phyloP scores from a whole-genome alignment of 2,888 invertebrate genomes.

The Eurois occulta region DNA sequence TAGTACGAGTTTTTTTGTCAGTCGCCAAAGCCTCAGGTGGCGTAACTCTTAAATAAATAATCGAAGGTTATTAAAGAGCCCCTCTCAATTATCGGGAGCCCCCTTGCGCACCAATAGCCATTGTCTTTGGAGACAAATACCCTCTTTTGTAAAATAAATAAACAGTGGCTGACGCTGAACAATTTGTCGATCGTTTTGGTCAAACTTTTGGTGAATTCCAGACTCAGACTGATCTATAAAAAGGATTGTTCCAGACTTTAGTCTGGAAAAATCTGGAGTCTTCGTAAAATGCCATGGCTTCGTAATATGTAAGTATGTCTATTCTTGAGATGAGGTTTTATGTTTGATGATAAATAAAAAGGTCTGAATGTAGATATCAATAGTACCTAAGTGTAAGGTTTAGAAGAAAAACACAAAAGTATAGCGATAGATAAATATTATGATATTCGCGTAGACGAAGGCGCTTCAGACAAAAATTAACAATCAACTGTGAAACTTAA shows the following conservation, averaged over 20 bases:
- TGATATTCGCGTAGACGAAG: conserved; percentile 5
- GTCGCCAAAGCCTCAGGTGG: conserved; percentile 83
- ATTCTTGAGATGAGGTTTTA: background rate
- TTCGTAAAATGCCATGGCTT: background rate
- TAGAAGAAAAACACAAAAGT: conserved; percentile 1
- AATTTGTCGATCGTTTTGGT: conserved; percentile 61
- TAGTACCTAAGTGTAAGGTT: conserved; percentile 2
- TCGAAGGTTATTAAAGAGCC: conserved; percentile 84
- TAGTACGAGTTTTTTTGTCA: conserved; percentile 78
- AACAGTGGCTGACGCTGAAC: conserved; percentile 53
- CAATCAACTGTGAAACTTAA: conserved; percentile 46
- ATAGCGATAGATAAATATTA: conserved; percentile 17
- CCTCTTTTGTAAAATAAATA: conserved; percentile 68
- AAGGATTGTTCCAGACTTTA: conserved; percentile 14
- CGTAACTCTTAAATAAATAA: conserved; percentile 87
- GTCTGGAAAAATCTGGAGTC: background rate
- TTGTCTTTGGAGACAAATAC: conserved; percentile 75
- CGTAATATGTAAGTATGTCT: background rate
- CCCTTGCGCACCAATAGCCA: conserved; percentile 56
- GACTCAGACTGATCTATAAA: conserved; percentile 12
- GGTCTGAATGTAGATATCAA: background rate
- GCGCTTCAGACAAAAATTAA: conserved; percentile 32
- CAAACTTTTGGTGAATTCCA: conserved; percentile 33
- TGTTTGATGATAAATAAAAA: conserved; percentile 6
- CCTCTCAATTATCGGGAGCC: conserved; percentile 83